phyloP scores from a whole-genome alignment of 2,113 vertebrate genomes.

The Chaetodon trifascialis region DNA sequence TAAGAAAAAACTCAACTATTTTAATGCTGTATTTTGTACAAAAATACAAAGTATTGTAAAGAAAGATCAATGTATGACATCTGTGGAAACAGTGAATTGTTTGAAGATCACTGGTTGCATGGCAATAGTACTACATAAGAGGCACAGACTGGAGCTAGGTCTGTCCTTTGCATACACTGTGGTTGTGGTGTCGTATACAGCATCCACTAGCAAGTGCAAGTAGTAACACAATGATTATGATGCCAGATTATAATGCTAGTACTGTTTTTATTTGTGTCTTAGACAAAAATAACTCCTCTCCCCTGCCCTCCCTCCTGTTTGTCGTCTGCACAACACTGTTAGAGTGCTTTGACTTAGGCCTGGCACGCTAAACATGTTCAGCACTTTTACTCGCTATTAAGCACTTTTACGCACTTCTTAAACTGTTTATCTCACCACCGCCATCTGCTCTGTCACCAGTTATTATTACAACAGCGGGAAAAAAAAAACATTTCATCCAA shows the following conservation, averaged over 20 bases:
- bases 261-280: conserved; percentile 37
- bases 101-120: background rate
- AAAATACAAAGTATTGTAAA: background rate
- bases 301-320: conserved; percentile 29
- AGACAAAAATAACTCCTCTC: conserved; percentile 34
- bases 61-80: no score
- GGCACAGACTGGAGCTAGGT: background rate
- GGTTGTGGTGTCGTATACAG: background rate
- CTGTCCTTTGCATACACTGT: background rate
- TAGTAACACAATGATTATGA: background rate
- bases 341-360: conserved; percentile 42
- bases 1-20: background rate
- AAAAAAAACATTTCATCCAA: conserved; percentile 30
- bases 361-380: conserved; percentile 60
- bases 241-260: conserved; percentile 19
- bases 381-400: conserved; percentile 55
- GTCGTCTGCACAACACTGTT: conserved; percentile 36
- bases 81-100: no score
- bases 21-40: background rate
- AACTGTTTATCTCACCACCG: conserved; percentile 59
- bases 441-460: conserved; percentile 69
- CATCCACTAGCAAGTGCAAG: conserved; percentile 20
- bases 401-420: conserved; percentile 58
- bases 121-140: background rate
- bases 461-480: conserved; percentile 46